A percentile compares a stretch with the other conserved stretches of the same genome.
Conservation (phyloP, 2,113 vertebrate genomes). For the Scomber scombrus region DNA sequence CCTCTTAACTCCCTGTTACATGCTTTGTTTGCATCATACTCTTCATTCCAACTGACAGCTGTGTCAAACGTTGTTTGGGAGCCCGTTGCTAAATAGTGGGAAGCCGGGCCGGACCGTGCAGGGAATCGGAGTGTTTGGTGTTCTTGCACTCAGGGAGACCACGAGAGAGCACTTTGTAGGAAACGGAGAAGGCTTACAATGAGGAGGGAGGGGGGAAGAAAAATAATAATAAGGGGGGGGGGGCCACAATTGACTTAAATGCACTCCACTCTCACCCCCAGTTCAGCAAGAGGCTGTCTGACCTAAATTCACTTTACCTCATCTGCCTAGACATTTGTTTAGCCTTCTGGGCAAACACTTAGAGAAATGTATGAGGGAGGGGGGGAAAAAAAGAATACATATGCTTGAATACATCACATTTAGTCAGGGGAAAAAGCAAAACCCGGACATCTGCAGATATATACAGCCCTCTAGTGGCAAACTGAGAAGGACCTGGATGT, state of each 20-base stretch:
- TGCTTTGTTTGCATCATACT: constrained; percentile 50
- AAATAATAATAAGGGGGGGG: constrained; percentile 26
- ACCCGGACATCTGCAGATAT: constrained; percentile 73
- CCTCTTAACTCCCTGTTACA: constrained; percentile 40
- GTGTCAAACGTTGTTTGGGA: constrained; percentile 55
- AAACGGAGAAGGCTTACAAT: constrained; percentile 51
- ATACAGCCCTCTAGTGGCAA: constrained; percentile 87
- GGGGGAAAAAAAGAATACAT: constrained; percentile 68
- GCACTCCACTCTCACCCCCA: constrained; percentile 70
- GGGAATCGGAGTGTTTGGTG: constrained; percentile 15
- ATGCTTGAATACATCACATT: constrained; percentile 82
- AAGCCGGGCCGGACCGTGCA: background rate
- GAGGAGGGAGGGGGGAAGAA: constrained; percentile 37
- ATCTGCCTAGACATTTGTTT: constrained; percentile 88
- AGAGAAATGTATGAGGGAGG: constrained; percentile 83
- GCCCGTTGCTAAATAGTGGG: constrained; percentile 27
- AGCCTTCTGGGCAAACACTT: constrained; percentile 89
- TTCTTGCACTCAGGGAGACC: background rate
- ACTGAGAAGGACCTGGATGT: constrained; percentile 39
- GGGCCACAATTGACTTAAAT: constrained; percentile 76
- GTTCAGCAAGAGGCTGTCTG: constrained; percentile 82
- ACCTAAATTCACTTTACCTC: constrained; percentile 87
- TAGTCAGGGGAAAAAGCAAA: constrained; percentile 49
- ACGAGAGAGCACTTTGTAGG: constrained; percentile 48
- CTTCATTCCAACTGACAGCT: constrained; percentile 57